Conservation (phyloP, 2,797 vertebrate species). For the Takifugu ocellatus region DNA sequence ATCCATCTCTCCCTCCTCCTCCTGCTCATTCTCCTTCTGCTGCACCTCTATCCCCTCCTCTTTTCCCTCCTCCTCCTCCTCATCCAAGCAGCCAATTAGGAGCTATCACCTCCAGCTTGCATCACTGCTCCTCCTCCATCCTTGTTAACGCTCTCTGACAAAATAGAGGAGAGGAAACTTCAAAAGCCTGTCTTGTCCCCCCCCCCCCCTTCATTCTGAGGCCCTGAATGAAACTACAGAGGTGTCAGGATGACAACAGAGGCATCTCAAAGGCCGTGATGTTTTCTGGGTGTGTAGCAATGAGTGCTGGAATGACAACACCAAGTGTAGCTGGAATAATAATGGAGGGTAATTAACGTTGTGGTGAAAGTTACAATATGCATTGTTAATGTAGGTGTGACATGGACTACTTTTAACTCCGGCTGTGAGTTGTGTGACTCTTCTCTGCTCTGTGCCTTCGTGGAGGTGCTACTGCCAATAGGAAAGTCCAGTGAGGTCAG, state of each 20-base stretch:
- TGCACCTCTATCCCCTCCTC: too few species aligned
- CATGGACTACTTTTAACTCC: too few species aligned
- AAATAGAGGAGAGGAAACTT: constrained; percentile 59
- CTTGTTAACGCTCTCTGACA: constrained; percentile 59
- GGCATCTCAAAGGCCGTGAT: constrained; percentile 37
- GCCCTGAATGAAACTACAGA: constrained; percentile 60
- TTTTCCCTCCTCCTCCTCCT: constrained; percentile 17
- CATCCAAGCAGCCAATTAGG: constrained; percentile 59
- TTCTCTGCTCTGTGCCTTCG: too few species aligned
- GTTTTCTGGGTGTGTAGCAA: constrained; percentile 9
- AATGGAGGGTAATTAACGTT: too few species aligned
- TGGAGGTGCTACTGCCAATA: too few species aligned
- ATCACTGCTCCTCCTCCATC: constrained; percentile 47
- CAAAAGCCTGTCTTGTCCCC: constrained; percentile 57
- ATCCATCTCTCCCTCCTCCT: too few species aligned
- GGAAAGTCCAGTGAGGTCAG: too few species aligned
- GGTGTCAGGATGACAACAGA: constrained; percentile 51
- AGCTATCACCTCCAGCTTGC: constrained; percentile 47
- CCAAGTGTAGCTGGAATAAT: too few species aligned
- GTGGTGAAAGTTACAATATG: too few species aligned
- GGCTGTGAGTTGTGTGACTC: too few species aligned
- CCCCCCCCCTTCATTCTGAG: constrained; percentile 30
- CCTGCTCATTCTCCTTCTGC: too few species aligned
- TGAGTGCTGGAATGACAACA: not conserved
- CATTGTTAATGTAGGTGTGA: too few species aligned